These are phyloP conservation scores for Melanotaenia pygmaea DNA, from an alignment of 2,797 vertebrate species.

Conservation along the genomic window DNA sequence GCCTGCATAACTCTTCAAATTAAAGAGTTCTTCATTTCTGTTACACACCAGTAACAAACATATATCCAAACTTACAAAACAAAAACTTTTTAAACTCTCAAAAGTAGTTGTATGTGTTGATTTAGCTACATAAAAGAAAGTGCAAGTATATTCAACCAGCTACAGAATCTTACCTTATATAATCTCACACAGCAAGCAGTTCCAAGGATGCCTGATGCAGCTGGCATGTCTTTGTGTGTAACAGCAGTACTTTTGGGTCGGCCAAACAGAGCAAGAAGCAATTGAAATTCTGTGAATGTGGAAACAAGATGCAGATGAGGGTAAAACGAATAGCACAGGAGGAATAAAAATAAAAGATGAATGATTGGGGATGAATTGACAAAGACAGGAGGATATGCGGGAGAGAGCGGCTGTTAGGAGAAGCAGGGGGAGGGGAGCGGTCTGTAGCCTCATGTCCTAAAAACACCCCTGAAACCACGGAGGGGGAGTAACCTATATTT, in stretches of 20 bases:
- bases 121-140: not conserved
- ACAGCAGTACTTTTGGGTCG: slow-evolving; percentile 11
- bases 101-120: not conserved
- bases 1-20: not conserved
- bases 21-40: not conserved
- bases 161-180: slow-evolving; percentile 34
- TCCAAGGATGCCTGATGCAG: slow-evolving; percentile 26
- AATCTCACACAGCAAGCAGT: slow-evolving; percentile 20
- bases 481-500: slow-evolving; percentile 41
- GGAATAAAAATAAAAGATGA: slow-evolving; percentile 17
- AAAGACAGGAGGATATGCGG: slow-evolving; percentile 22
- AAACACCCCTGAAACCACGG: slow-evolving; percentile 23
- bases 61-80: slow-evolving; percentile 2
- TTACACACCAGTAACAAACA: no score
- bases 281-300: slow-evolving; percentile 31
- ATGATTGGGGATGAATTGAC: slow-evolving; percentile 20
- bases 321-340: slow-evolving; percentile 25
- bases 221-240: slow-evolving; percentile 13
- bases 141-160: not conserved
- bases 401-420: not conserved
- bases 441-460: slow-evolving; percentile 57
- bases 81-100: not conserved
- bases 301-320: slow-evolving; percentile 34
- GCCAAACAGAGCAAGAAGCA: not conserved
- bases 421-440: slow-evolving; percentile 34